A percentile compares a stretch with the other conserved stretches of the same genome.
Evolutionary conservation across 2,888 invertebrate genomes (phyloP).

Genomic region (Girardia tigrina): DNA sequence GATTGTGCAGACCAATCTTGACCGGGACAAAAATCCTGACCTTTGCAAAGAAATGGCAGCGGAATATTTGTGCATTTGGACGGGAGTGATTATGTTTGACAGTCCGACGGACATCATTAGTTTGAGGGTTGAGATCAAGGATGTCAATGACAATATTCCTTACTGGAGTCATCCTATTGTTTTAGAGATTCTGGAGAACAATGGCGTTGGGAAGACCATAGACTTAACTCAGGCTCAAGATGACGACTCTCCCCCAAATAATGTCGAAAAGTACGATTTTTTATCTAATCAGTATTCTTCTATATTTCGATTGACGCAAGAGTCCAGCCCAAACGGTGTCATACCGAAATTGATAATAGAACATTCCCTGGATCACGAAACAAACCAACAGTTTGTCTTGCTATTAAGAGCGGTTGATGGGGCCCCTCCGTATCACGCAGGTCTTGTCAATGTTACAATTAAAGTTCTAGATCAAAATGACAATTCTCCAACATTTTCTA

Average conservation of each 20-base stretch:
- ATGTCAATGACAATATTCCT: background rate
- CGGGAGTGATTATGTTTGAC: background rate
- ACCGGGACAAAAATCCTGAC: background rate
- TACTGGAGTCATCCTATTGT: background rate
- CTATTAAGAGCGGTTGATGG: background rate
- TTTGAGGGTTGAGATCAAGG: background rate
- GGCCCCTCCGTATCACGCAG: background rate
- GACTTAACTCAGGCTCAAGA: constrained; percentile 20
- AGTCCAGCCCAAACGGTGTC: background rate
- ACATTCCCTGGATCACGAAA: background rate
- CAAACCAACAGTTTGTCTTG: background rate
- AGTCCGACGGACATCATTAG: background rate
- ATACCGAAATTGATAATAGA: background rate
- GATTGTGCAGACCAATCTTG: background rate
- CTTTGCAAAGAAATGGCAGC: background rate
- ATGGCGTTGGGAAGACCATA: background rate
- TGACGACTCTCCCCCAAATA: background rate
- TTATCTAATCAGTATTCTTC: background rate
- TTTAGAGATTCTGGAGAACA: background rate
- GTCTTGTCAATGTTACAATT: background rate
- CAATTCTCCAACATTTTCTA: background rate
- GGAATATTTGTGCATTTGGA: background rate
- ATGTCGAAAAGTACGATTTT: background rate
- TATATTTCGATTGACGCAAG: background rate
- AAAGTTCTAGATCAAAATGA: constrained; percentile 10